Evolutionary conservation across 1,140 invertebrate species (phyloP).

Genomic region (Neodiprion pinetum): DNA sequence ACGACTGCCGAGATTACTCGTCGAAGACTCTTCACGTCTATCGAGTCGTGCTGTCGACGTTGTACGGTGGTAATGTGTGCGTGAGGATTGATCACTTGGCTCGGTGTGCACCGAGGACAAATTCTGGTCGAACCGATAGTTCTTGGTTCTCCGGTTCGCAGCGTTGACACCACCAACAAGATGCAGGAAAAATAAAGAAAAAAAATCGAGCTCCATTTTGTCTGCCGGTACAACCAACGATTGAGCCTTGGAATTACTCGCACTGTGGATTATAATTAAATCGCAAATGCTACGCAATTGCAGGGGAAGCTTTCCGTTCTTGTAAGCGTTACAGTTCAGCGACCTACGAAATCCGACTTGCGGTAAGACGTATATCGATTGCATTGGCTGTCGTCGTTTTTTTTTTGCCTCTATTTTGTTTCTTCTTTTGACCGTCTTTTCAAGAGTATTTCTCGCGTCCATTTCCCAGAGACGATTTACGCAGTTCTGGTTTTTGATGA

Average conservation of each 20-base stretch:
- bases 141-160: neutral
- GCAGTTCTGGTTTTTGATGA: constrained; percentile 5
- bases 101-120: too few relatives aligned
- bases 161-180: neutral
- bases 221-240: too few relatives aligned
- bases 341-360: neutral
- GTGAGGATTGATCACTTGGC: neutral
- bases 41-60: too few relatives aligned
- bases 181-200: too few relatives aligned
- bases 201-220: too few relatives aligned
- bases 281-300: too few relatives aligned
- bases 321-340: too few relatives aligned
- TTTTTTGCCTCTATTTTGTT: too few relatives aligned
- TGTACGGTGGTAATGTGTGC: neutral
- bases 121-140: neutral
- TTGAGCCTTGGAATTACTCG: too few relatives aligned
- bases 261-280: too few relatives aligned
- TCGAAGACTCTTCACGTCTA: neutral
- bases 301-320: too few relatives aligned
- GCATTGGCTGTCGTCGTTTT: neutral
- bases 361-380: neutral
- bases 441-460: neutral
- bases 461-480: constrained; percentile 6
- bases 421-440: neutral
- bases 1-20: neutral